phyloP scores from a whole-genome alignment of 2,797 vertebrate species.

The Anguilla pacifica region DNA sequence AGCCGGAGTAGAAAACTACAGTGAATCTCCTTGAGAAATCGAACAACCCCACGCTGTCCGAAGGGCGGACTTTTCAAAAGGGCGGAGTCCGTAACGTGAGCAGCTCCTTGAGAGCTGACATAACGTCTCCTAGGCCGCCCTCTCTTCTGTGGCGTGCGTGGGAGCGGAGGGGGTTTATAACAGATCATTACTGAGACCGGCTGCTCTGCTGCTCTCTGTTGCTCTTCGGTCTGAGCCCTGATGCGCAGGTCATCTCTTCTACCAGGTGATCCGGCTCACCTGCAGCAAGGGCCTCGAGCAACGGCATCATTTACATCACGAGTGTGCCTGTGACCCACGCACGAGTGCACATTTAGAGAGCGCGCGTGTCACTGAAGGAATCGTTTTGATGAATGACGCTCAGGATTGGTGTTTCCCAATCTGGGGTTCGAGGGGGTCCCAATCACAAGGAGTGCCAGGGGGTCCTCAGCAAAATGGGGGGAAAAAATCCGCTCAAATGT shows the following conservation, averaged over 20 bases:
- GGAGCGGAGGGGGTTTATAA: background rate
- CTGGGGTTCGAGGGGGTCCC: background rate
- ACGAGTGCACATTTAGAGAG: background rate
- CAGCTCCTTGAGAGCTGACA: background rate
- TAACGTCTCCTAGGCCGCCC: background rate
- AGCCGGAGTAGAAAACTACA: background rate
- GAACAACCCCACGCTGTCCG: conserved; percentile 18
- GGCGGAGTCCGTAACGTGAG: background rate
- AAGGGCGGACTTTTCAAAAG: background rate
- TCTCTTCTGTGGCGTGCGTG: background rate
- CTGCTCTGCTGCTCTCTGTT: background rate
- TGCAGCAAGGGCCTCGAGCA: background rate
- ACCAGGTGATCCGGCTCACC: conserved; percentile 3
- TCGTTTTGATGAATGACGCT: conserved; percentile 1
- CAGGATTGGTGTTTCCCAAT: background rate
- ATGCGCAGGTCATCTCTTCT: background rate
- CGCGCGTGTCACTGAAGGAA: background rate
- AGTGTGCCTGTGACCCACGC: background rate
- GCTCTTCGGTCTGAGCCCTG: background rate
- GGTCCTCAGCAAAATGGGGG: background rate
- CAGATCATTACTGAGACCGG: background rate
- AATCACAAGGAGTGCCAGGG: background rate
- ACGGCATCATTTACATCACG: background rate
- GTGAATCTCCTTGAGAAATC: conserved; percentile 18
- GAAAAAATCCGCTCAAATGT: background rate